Base-by-base conservation (phyloP, 2,113 vertebrate genomes). In the Microcebus ravelobensis region DNA sequence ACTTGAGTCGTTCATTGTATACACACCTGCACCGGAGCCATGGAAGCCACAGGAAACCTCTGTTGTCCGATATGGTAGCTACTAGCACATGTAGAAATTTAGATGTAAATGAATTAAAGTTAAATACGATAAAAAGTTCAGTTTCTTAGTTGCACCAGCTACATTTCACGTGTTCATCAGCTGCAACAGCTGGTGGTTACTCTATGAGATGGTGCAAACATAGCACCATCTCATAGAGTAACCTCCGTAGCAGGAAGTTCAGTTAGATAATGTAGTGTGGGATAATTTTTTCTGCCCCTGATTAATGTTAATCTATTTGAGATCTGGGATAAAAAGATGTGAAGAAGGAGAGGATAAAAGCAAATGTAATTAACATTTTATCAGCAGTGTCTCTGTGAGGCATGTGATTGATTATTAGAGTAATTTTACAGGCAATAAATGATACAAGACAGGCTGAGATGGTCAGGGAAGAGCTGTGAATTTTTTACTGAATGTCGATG, bases 351-450 rank as follows among this genome's bases (percentile, higher is more conserved):
- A 96, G 3, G 57, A 48, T 61, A 63, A 74, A 96, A 87, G 94
- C 94, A 91, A 95, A 90, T 0, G 0, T n/a, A 65, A 61, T 91
- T 79, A 87, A 77, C 5, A 55, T 95, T 97, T 97, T 71, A 92
- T 92, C 80, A 92, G 74, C 74, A 87, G 20, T 42, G 6, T 87
- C 55, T 83, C 76, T 27, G 29, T 65, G 52, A 1, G 48, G 42
- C 1, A 0, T 73, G 21, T 50, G 90, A 87, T 87, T 73, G 71
- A 91, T 84, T 61, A 55, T 34, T 5, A 13, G 59, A 91, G 52
- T 80, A 34, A 87, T 87, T 95, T 70, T 83, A 7, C 50, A 42
- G 57, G 29, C 91, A 29, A 63, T 90, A 76, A 92, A 70, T 87
- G 79, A 70, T 65, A 36, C n/a, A 71, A 25, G 77, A 65, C 0